Base-by-base conservation (phyloP, 1,140 invertebrate species). In the Diabrotica undecimpunctata region DNA sequence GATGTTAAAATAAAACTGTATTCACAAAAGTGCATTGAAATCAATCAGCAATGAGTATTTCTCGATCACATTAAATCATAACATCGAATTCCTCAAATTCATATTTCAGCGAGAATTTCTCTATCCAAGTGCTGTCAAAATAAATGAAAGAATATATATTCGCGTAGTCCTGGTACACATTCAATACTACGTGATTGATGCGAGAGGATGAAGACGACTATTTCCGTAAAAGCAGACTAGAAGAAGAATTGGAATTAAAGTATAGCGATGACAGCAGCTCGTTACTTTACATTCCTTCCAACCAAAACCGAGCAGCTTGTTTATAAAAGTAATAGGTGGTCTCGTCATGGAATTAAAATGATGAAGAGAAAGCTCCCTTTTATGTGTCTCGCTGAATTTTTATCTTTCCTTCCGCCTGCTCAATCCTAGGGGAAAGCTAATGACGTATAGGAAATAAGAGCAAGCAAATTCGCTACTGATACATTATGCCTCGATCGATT, bases 161-260 rank as follows among this genome's bases (percentile, higher is more conserved):
- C 41, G 8, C n/a, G n/a, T 10, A 6, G 41, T 46, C n/a, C 8
- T n/a, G n/a, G 41, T 46, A 10, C 41, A 46, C 8, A 54, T 61
- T 66, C 59, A 61, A 66, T 66, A 61, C n/a, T 61, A 37, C 38
- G 54, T 66, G 65, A 66, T 66, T 66, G 65, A 66, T 66, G 65
- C 35, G 55, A 41, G 55, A 59, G 56, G 53, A 65, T 56, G 51
- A 53, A 14, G 46, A 35, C 56, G 55, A 58, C 57, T 65, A 65
- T 65, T 65, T 56, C 63, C 50, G 37, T 65, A 39, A 38, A 61
- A 61, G 64, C 58, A 54, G 58, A 54, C 39, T 25, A 54, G 58
- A 61, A 56, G 65, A 66, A 61, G 59, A 66, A 66, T 56, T 53
- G 55, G 65, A 66, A 55, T 61, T 60, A 65, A 60, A 61, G 59